Conservation (phyloP, 2,888 invertebrate genomes). For the Ophraella communa region DNA sequence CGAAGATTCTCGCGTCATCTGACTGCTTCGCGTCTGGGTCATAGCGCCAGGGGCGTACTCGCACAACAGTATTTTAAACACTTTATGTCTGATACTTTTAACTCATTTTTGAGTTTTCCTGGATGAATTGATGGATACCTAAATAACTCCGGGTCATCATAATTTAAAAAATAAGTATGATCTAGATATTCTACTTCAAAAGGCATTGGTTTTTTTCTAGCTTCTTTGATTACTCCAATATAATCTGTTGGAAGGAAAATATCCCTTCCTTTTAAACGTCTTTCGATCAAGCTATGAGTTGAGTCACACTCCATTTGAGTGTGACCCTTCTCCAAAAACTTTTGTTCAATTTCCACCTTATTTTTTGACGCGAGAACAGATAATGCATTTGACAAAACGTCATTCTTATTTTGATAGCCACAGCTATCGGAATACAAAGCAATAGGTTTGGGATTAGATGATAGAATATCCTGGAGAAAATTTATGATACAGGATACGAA, state of each 20-base stretch:
- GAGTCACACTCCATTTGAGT: too few relatives aligned
- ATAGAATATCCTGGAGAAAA: conserved; percentile 12
- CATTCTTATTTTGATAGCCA: conserved; percentile 27
- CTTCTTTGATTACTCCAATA: conserved; percentile 17
- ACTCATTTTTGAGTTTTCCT: conserved; percentile 9
- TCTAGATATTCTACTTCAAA: conserved; percentile 27
- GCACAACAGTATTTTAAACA: conserved; percentile 25
- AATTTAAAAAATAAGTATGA: conserved; percentile 28
- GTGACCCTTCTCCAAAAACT: conserved; percentile 25
- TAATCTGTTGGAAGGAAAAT: conserved; percentile 15
- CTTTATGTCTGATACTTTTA: conserved; percentile 16
- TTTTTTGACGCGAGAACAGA: conserved; percentile 21
- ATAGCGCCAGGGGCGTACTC: too few relatives aligned
- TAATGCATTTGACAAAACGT: conserved; percentile 21
- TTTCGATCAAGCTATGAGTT: conserved; percentile 8
- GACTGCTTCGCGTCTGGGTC: too few relatives aligned
- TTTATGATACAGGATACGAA: conserved; percentile 21
- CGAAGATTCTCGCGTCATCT: too few relatives aligned
- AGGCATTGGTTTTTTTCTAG: conserved; percentile 24
- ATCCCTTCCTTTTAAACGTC: neutral
- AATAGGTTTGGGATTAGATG: conserved; percentile 15
- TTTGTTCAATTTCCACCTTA: conserved; percentile 25
- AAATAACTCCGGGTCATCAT: conserved; percentile 15
- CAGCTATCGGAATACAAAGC: conserved; percentile 25
- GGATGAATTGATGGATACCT: conserved; percentile 26